Evolutionary conservation across 2,113 vertebrate genomes (phyloP), one percentile per base, ranked within the genome.

Genomic region (Leiothrix lutea): DNA sequence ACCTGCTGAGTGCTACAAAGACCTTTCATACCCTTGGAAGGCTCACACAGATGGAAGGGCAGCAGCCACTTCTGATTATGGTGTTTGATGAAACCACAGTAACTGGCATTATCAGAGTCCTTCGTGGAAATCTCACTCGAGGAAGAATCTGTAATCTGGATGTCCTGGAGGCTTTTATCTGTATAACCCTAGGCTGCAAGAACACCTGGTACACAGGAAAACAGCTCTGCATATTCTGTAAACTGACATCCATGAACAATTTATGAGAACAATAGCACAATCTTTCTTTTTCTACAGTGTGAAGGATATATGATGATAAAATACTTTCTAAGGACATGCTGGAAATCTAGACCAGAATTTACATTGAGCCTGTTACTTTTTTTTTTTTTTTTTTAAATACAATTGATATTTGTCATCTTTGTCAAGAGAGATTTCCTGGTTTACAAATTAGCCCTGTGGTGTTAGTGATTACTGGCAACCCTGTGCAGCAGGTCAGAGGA

Each of bases 291-390:
- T 77, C 62, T 90, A 35, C 12, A 6, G 12, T 8, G 8, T 19
- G 29, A 82, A 70, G 25, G 28, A 44, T 86, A 42, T 78, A 40
- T 28, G 28, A 66, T 75, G 26, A 83, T 80, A 88, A 84, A 88
- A 86, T 54, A 33, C 44, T 84, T 95, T 58, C 67, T 65, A 95
- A 83, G 45, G 62, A 61, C 7, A 5, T 6, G 13, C 4, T 87
- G 70, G 79, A 96, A 96, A 90, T 95, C 84, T 94, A 73, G 61
- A 47, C 14, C 40, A 72, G 65, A 38, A 81, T 94, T 93, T 95
- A 69, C 22, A 60, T 8, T 18, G 0, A 61, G 35, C 44, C 66
- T 53, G 36, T 45, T 74, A 24, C 11, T 6, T 78, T 72, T 6
- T 31, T 20, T 4, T 74, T 95, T 92, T n/a, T 87, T 62, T 12